phyloP scores from a whole-genome alignment of 2,888 invertebrate species.

The Pogonocherus hispidulus region DNA sequence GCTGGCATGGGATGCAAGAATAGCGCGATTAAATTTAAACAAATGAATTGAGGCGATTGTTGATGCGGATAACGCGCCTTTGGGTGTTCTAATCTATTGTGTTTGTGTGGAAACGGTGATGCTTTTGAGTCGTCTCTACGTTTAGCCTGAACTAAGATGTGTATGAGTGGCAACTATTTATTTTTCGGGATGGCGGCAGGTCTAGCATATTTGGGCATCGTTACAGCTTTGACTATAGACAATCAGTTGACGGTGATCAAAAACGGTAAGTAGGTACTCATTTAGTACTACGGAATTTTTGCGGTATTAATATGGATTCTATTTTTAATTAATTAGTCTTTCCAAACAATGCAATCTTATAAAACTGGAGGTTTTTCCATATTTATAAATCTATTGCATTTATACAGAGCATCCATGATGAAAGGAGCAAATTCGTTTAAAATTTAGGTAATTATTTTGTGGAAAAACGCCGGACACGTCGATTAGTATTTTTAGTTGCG shows the following conservation, averaged over 20 bases:
- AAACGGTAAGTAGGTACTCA: constrained; percentile 65
- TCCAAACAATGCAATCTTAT: no score
- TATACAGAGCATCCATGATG: no score
- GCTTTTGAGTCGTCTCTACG: background rate
- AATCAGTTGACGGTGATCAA: constrained; percentile 67
- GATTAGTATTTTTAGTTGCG: no score
- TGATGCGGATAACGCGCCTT: constrained; percentile 26
- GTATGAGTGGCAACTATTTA: constrained; percentile 17
- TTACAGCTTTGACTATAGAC: constrained; percentile 65
- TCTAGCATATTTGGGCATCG: constrained; percentile 55
- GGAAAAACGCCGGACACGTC: no score
- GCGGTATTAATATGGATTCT: no score
- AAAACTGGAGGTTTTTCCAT: no score
- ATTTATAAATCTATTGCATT: no score
- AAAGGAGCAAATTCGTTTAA: no score
- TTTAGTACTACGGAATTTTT: constrained; percentile 25
- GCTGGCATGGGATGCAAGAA: constrained; percentile 29
- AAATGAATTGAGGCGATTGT: constrained; percentile 24
- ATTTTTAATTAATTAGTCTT: no score
- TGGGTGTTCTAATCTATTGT: constrained; percentile 15
- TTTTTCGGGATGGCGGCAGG: constrained; percentile 49
- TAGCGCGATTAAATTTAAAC: constrained; percentile 18
- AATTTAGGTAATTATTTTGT: no score
- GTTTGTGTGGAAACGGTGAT: constrained; percentile 33
- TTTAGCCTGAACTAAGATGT: constrained; percentile 12